Evolutionary conservation across 1,140 invertebrate species (phyloP), one percentile per base, ranked within the genome.

Genomic region (Globodera rostochiensis): DNA sequence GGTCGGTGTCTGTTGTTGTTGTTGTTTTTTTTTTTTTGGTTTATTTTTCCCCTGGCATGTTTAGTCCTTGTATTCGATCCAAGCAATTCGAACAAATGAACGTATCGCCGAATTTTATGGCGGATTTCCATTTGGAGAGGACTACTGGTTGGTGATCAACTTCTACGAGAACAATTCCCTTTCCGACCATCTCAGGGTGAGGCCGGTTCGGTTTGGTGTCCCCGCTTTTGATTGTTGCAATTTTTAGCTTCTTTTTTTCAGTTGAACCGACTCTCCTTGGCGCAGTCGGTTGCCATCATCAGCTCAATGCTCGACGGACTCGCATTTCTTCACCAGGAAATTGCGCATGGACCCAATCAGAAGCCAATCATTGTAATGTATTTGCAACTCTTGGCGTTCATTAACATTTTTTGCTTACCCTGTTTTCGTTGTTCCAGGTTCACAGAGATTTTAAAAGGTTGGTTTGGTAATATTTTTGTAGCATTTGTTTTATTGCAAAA

Each of bases 61-160:
- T 90, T 94, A 96, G 89, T 95, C 98, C 87, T 95, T 98, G 77
- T 98, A 95, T 90, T 93, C 94, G 85, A 91, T 98, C 50, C 94
- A 95, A 4, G 93, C 95, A 77, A 96, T 98, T 95, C 57, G 75
- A 13, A 93, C 94, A 83, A 95, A 98, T 91, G 93, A 95, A 4
- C 95, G 97, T 89, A 94, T 98, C 86, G 91, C 98, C 73, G 92
- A 93, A 60, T 98, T 94, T 89, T 94, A 98, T 88, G 95, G 95
- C 1, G 94, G 94, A 25, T 95, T 94, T 6, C 95, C 96, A 82
- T 94, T 94, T 89, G 91, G 94, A 90, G 92, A 94, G 25, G 95
- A 97, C 90, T 96, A 96, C 88, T 98, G 96, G 96, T 93, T 98
- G 19, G 95, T 98, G 73, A 96, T 95, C 45, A 94, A 95, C 83